Evolutionary conservation across 2,888 invertebrate genomes (phyloP), one percentile per base, ranked within the genome.

Genomic region (Chymomyza fuscimana): DNA sequence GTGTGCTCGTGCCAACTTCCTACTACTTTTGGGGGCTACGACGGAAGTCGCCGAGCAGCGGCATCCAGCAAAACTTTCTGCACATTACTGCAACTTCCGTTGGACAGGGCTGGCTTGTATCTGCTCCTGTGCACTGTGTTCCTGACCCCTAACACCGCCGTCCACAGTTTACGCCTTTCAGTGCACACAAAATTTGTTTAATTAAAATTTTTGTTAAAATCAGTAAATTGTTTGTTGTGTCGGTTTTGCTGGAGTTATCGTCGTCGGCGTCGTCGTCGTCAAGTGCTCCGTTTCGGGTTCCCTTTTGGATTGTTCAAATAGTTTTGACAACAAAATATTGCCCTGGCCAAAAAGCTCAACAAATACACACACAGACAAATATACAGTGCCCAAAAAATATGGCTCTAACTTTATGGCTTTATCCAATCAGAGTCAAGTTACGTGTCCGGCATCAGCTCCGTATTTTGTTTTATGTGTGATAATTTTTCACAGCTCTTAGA

Each of bases 151-250:
- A 19, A 19, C 19, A 19, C 19, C 9, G 2, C 22, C 56, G 56
- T 9, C 56, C 10, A 22, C 16, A 7, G 51, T 54, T 54, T 22
- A 25, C 22, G 19, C 58, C 58, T 19, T 58, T 58, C 63, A 63
- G 32, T 40, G 61, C 82, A 80, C 75, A 65, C 81, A 80, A 87
- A 87, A 86, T 87, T 85, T 85, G 86, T 85, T 85, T 85, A 85
- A 85, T 85, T 85, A 85, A 85, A 85, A 87, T 87, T 85, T 85
- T 86, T 86, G 88, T 78, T 77, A 74, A 87, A 87, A 85, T 85
- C 84, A 78, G 88, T 86, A 87, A 85, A 85, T 85, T 85, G 84
- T 85, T 87, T 81, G 84, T 75, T 76, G 72, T 74, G 72, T 70
- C 70, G 66, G 67, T 70, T 68, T 72, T 61, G 29, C 12, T n/a